Percentiles rank a stretch among this genome's conserved stretches.
Evolutionary conservation across 2,888 invertebrate genomes (phyloP).

Genomic region (Apotomis capreana): DNA sequence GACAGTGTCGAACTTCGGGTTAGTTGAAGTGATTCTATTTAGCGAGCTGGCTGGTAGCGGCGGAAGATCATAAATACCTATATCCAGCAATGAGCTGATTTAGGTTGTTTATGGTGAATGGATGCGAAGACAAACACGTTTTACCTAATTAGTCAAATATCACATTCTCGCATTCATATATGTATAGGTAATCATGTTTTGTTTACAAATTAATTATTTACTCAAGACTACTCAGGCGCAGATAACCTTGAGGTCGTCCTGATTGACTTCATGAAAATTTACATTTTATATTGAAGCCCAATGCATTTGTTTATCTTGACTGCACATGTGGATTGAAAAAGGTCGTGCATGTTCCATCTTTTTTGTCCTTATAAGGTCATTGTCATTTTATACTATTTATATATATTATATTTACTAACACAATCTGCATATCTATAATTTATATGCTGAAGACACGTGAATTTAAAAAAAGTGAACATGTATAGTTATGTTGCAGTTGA

Average conservation of each 20-base stretch:
- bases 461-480: too few relatives aligned
- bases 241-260: slow-evolving; percentile 42
- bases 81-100: neutral
- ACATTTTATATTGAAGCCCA: slow-evolving; percentile 35
- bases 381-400: too few relatives aligned
- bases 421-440: too few relatives aligned
- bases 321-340: slow-evolving; percentile 10
- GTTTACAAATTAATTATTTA: slow-evolving; percentile 38
- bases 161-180: slow-evolving; percentile 2
- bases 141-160: slow-evolving; percentile 16
- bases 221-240: slow-evolving; percentile 23
- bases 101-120: neutral
- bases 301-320: slow-evolving; percentile 11
- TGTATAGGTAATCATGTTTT: slow-evolving; percentile 16
- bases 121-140: slow-evolving; percentile 12
- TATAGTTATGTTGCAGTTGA: neutral
- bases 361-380: neutral
- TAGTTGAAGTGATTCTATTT: too few relatives aligned
- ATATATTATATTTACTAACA: too few relatives aligned
- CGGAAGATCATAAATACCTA: too few relatives aligned
- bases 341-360: slow-evolving; percentile 4
- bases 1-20: too few relatives aligned
- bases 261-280: slow-evolving; percentile 40
- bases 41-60: too few relatives aligned
- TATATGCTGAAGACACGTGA: too few relatives aligned